Conservation (phyloP, 1,140 invertebrate genomes). For the Drosophila prosaltans region DNA sequence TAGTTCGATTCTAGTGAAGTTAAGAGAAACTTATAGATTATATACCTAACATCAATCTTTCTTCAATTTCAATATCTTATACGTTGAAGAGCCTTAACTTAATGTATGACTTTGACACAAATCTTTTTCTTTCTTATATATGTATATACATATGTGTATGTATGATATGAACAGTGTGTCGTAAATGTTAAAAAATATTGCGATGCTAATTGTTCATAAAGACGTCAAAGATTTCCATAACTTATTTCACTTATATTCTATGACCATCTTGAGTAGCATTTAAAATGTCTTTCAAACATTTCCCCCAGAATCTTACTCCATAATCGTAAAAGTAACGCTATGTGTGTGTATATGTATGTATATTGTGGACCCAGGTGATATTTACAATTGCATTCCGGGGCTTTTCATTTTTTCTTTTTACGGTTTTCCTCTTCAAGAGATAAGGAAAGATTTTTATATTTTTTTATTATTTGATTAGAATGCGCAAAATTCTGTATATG, state of each 20-base stretch:
- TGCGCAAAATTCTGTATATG: background rate
- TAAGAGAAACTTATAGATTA: too few species aligned
- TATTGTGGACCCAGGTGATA: background rate
- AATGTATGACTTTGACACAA: too few species aligned
- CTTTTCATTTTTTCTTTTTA: background rate
- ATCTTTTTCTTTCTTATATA: too few species aligned
- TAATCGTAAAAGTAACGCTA: conserved; percentile 12
- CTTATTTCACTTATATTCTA: conserved; percentile 1
- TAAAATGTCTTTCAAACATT: conserved; percentile 6
- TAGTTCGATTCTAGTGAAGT: too few species aligned
- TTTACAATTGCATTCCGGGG: conserved; percentile 7
- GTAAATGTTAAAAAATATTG: conserved; percentile 4
- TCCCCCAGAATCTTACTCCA: conserved; percentile 4
- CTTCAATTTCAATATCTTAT: too few species aligned
- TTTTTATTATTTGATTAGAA: conserved; percentile 13
- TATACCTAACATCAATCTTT: too few species aligned
- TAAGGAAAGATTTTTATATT: conserved; percentile 9
- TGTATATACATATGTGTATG: too few species aligned
- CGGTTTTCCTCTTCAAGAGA: background rate
- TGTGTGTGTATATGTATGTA: background rate
- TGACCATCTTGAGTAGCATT: conserved; percentile 1
- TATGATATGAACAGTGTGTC: background rate
- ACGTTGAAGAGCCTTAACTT: too few species aligned
- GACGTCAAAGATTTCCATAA: conserved; percentile 10
- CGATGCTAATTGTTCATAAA: background rate